Evolutionary conservation across 2,113 vertebrate species (phyloP).

Genomic region (Pelmatolapia mariae): DNA sequence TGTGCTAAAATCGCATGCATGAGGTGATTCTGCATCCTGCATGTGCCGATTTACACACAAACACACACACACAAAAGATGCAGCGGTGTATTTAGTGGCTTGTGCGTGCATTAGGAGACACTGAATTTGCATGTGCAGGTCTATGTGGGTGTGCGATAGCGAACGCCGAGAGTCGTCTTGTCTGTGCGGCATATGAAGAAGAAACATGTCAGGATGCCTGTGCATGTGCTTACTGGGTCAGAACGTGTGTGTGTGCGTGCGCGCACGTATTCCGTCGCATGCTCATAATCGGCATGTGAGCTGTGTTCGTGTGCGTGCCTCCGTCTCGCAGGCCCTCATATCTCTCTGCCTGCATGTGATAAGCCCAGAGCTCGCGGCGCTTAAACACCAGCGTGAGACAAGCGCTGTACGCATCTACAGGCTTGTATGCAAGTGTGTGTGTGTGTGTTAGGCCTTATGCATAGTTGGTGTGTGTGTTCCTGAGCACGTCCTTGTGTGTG

Average conservation of each 20-base stretch:
- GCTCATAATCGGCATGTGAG: constrained; percentile 27
- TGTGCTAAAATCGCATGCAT: constrained; percentile 8
- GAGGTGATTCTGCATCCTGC: neutral
- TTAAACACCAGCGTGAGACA: constrained; percentile 65
- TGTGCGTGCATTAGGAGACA: neutral
- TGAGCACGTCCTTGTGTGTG: constrained; percentile 5
- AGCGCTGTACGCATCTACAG: constrained; percentile 51
- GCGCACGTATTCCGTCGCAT: neutral
- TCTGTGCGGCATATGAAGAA: constrained; percentile 40
- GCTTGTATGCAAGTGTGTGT: constrained; percentile 9
- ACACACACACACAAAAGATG: neutral
- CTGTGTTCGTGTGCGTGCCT: neutral
- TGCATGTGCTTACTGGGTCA: constrained; percentile 53
- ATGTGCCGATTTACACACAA: constrained; percentile 5
- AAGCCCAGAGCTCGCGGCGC: constrained; percentile 64
- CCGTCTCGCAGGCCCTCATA: constrained; percentile 55
- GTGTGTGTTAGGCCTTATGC: constrained; percentile 14
- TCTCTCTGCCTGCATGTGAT: constrained; percentile 67
- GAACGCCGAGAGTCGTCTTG: neutral
- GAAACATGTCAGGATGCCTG: constrained; percentile 36
- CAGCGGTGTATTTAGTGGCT: neutral
- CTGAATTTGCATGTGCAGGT: constrained; percentile 33
- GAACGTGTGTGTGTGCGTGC: constrained; percentile 13
- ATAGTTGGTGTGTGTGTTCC: constrained; percentile 49
- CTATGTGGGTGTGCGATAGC: constrained; percentile 31